Evolutionary conservation across 2,888 invertebrate species (phyloP), one percentile per base, ranked within the genome.

Genomic region (Mythimna impura): DNA sequence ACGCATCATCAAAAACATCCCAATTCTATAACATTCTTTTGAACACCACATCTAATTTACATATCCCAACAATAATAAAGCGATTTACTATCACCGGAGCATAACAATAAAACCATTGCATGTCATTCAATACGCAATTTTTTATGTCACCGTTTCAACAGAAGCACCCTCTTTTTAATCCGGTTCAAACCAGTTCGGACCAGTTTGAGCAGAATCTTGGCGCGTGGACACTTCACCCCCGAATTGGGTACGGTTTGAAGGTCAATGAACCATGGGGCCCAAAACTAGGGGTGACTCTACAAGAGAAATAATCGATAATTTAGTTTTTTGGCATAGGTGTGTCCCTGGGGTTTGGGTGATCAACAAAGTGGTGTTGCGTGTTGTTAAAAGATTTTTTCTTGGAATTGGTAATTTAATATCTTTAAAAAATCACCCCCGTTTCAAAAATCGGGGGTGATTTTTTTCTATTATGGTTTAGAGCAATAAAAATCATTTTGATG

Each of bases 201-300:
- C 77, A 79, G 85, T 84, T 85, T 81, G 66, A 79, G 72, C 75
- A 78, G 74, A 84, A 89, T 89, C 88, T 88, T 86, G 63, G 82
- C 85, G 85, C 87, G 84, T 89, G 90, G 89, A 88, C 88, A 85
- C 72, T 81, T 64, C 88, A 82, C 89, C 91, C 89, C 83, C 73
- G 71, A 71, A 84, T 81, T 71, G 73, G 64, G 76, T 78, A 68
- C 77, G 71, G 69, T 87, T 83, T 83, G 84, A 81, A 85, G 91
- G 90, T 89, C 87, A 73, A 86, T 89, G 91, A 91, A 88, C 91
- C 83, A 76, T 74, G 81, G 87, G 87, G 83, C 81, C 72, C 74
- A 72, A 75, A 76, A 83, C 81, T 66, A 71, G 74, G 85, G 87
- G 87, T 84, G 86, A 83, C 78, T 86, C 79, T 81, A 82, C 76